phyloP scores from a whole-genome alignment of 2,888 invertebrate species.

The Drosophila cognata region DNA sequence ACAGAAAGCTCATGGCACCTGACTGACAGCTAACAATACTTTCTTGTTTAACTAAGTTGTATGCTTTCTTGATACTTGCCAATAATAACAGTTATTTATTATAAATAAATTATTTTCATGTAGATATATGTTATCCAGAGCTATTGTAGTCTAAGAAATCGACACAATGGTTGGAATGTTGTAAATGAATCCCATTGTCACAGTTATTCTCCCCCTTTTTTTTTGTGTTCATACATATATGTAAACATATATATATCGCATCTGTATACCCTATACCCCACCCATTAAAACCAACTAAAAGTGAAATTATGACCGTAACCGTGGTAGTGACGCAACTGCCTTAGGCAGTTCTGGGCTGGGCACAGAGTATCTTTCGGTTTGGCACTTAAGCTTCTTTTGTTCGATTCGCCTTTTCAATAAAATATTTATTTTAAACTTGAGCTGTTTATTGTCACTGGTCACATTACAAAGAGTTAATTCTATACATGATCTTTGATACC shows the following conservation, averaged over 20 bases:
- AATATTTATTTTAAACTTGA: constrained; percentile 19
- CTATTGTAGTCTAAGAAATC: constrained; percentile 3
- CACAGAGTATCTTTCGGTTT: background rate
- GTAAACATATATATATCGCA: background rate
- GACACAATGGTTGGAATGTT: constrained; percentile 1
- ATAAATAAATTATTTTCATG: background rate
- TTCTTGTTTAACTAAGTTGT: background rate
- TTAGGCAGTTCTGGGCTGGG: background rate
- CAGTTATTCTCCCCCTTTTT: constrained; percentile 2
- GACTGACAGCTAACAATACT: background rate
- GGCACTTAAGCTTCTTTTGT: background rate
- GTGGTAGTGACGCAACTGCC: background rate
- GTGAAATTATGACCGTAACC: background rate
- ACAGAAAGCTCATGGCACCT: constrained; percentile 80
- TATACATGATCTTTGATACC: constrained; percentile 6
- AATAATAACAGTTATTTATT: background rate
- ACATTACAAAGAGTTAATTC: constrained; percentile 20
- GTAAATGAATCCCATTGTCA: constrained; percentile 32
- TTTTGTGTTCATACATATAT: background rate
- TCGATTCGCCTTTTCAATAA: constrained; percentile 3
- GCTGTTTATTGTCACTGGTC: constrained; percentile 18
- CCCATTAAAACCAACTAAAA: background rate
- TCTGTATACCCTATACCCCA: background rate
- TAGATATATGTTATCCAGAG: constrained; percentile 1
- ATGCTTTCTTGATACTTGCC: background rate